Percentiles rank a stretch among this genome's conserved stretches.
These are phyloP conservation scores for Heloderma charlesbogerti DNA, from an alignment of 2,113 vertebrate species.

Conservation along the genomic window DNA sequence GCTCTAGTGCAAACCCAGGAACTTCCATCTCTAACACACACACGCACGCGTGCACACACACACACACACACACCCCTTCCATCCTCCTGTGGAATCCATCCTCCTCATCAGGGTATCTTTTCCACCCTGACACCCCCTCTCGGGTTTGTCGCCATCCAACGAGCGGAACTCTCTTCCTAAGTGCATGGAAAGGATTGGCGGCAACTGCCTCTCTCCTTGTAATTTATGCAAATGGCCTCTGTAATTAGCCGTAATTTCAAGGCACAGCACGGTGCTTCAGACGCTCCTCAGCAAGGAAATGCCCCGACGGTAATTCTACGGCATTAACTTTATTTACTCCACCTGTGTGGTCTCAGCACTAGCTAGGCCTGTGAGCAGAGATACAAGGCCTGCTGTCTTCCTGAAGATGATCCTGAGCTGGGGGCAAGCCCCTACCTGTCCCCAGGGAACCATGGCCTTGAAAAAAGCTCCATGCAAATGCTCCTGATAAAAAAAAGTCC, in stretches of 20 bases:
- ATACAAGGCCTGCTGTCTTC: conserved; percentile 7
- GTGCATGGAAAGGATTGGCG: conserved; percentile 79
- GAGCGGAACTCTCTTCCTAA: conserved; percentile 74
- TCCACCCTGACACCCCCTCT: background rate
- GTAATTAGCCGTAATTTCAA: conserved; percentile 89
- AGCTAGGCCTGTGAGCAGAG: conserved; percentile 12
- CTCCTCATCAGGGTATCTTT: background rate
- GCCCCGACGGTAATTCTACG: conserved; percentile 76
- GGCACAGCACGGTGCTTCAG: conserved; percentile 81
- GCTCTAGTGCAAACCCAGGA: background rate
- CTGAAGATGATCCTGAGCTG: conserved; percentile 25
- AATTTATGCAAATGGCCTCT: conserved; percentile 84
- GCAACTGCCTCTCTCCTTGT: conserved; percentile 81
- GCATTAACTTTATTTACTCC: conserved; percentile 80
- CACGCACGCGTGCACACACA: too few species aligned
- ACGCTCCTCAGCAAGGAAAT: conserved; percentile 82
- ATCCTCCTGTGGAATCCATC: background rate
- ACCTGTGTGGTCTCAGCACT: conserved; percentile 77
- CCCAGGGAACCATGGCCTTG: conserved; percentile 17
- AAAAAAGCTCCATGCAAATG: background rate
- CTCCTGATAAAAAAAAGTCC: background rate
- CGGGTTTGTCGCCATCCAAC: conserved; percentile 24
- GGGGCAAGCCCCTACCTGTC: conserved; percentile 48
- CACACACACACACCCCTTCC: background rate
- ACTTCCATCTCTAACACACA: background rate